These are phyloP conservation scores for Macroramphosus scolopax DNA, from an alignment of 2,797 vertebrate genomes.

Conservation along the genomic window DNA sequence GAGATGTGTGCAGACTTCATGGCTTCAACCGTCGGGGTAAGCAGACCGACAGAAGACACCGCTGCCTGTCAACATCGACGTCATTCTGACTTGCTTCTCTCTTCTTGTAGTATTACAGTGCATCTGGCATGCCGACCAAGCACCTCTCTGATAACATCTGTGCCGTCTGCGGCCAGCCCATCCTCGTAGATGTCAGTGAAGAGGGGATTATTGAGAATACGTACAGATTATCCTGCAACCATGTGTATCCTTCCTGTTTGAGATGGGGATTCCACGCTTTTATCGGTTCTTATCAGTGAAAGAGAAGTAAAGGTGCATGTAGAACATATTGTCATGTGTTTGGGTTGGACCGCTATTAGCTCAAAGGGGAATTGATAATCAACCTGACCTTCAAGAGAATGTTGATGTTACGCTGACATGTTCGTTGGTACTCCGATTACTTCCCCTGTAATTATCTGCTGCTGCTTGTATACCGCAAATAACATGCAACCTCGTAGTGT, in stretches of 20 bases:
- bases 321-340: neutral
- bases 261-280: neutral
- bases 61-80: neutral
- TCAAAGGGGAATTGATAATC: conserved; percentile 40
- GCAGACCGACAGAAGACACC: conserved; percentile 22
- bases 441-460: conserved; percentile 35
- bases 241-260: conserved; percentile 90
- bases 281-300: neutral
- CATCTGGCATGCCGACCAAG: conserved; percentile 96
- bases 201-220: conserved; percentile 99
- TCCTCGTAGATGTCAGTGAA: conserved; percentile 95
- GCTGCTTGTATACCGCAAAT: conserved; percentile 1
- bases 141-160: conserved; percentile 97
- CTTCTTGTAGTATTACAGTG: conserved; percentile 88
- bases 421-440: conserved; percentile 11
- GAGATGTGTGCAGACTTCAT: conserved; percentile 99
- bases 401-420: neutral
- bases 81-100: neutral
- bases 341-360: neutral
- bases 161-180: conserved; percentile 95
- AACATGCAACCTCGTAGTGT: neutral
- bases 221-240: conserved; percentile 95
- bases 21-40: conserved; percentile 97
- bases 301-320: conserved; percentile 16
- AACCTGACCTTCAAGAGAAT: conserved; percentile 34